phyloP scores from a whole-genome alignment of 1,140 invertebrate genomes.

The Pollicipes pollicipes region DNA sequence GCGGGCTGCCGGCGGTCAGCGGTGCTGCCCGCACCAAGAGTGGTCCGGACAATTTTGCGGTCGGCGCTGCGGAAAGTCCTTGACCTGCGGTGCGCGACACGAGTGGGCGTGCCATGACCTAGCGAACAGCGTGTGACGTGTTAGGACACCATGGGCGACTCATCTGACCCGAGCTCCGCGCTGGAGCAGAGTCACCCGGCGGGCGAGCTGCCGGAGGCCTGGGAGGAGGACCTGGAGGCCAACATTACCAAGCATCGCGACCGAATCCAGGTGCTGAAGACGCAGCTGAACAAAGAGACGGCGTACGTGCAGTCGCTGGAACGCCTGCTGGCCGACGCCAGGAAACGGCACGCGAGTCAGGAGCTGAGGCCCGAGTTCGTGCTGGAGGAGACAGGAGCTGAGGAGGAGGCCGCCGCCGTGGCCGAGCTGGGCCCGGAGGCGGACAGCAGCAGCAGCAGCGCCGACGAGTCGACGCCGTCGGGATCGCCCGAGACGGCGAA shows the following conservation, averaged over 20 bases:
- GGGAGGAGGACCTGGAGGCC: slow-evolving; percentile 73
- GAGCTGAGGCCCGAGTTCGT: slow-evolving; percentile 26
- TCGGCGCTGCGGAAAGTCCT: no score
- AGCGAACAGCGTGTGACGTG: no score
- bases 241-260: slow-evolving; percentile 73
- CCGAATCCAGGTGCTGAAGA: slow-evolving; percentile 45
- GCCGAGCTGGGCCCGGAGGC: background rate
- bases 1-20: no score
- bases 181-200: slow-evolving; percentile 46
- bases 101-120: no score
- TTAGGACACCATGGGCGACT: no score
- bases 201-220: slow-evolving; percentile 65
- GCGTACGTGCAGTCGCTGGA: slow-evolving; percentile 78
- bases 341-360: slow-evolving; percentile 18
- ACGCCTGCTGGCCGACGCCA: slow-evolving; percentile 40
- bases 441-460: slow-evolving; percentile 8
- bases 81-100: no score
- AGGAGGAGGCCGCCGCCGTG: slow-evolving; percentile 20
- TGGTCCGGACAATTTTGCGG: no score
- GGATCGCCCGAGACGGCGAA: slow-evolving; percentile 3
- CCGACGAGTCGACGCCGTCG: slow-evolving; percentile 14
- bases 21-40: no score
- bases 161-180: no score
- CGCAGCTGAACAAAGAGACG: slow-evolving; percentile 66
- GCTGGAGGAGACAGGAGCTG: no score